These are phyloP conservation scores for Microcebus jonahi DNA, from an alignment of 2,113 vertebrate species.

Conservation along the genomic window DNA sequence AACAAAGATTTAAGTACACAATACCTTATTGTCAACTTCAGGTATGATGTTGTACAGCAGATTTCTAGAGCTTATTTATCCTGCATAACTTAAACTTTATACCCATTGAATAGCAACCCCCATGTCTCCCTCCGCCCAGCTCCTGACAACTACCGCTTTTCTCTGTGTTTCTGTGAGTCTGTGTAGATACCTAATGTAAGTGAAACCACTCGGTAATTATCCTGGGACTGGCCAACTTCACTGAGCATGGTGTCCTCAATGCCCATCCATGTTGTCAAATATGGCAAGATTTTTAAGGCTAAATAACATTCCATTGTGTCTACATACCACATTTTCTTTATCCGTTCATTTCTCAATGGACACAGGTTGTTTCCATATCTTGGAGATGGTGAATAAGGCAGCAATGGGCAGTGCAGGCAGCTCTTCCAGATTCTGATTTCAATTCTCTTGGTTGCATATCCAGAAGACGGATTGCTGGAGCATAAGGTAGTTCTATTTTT, in stretches of 20 bases:
- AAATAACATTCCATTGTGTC: background rate
- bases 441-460: background rate
- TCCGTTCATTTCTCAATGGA: background rate
- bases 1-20: background rate
- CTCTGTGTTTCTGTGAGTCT: background rate
- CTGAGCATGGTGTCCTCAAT: background rate
- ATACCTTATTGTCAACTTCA: accelerated
- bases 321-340: background rate
- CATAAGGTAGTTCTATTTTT: background rate
- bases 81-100: no score
- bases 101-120: no score
- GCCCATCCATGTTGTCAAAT: accelerated
- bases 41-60: accelerated
- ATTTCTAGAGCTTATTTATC: no score
- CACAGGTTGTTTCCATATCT: background rate
- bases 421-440: background rate
- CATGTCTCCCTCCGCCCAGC: no score
- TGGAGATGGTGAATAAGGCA: background rate
- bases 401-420: no score
- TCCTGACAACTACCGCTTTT: background rate
- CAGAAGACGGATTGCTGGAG: background rate
- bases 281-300: background rate
- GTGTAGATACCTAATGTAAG: accelerated
- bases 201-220: accelerated
- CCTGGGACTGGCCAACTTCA: background rate